Evolutionary conservation across 2,797 vertebrate genomes (phyloP), one percentile per base, ranked within the genome.

Genomic region (Tiaroga cobitis): DNA sequence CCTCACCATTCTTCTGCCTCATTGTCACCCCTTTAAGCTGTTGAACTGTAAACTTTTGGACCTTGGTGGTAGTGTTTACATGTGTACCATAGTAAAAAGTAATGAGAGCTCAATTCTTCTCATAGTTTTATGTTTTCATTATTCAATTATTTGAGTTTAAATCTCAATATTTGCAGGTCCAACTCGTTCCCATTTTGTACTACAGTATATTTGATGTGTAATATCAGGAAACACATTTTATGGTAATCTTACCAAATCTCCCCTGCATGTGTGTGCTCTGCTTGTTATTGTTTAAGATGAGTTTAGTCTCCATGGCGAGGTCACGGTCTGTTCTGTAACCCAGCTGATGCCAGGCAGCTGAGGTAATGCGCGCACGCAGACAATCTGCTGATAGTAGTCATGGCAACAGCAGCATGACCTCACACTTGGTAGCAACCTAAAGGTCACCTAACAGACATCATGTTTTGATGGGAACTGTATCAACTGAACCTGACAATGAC

Each of bases 261-360:
- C 13, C 34, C 4, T 19, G 70, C 19, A 8, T 37, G 19, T 89
- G 87, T 83, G 83, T 65, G 59, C 34, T 29, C 85, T 87, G 80
- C 77, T 83, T 92, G 90, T 92, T 92, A 93, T 93, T 89, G 89
- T 93, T 93, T 89, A 86, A 80, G 82, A 90, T 89, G 90, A 93
- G 91, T 90, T 93, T 88, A 89, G 92, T 94, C 93, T 93, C 92
- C 87, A 90, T 69, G 80, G 89, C 88, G 91, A 95, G 95, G 94
- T 94, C 94, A 93, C 90, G 92, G 94, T 91, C 93, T 95, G 93
- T 93, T 94, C 94, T 90, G 91, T 95, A 94, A 95, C 94, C 93
- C 93, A 87, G 90, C 91, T 91, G 91, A 95, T 95, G 92, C 95
- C 94, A 94, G 93, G 92, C 92, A 91, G 94, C 92, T 95, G 95